These are phyloP conservation scores for Rhabdomys dilectus DNA, from an alignment of 2,113 vertebrate species.

Conservation along the genomic window DNA sequence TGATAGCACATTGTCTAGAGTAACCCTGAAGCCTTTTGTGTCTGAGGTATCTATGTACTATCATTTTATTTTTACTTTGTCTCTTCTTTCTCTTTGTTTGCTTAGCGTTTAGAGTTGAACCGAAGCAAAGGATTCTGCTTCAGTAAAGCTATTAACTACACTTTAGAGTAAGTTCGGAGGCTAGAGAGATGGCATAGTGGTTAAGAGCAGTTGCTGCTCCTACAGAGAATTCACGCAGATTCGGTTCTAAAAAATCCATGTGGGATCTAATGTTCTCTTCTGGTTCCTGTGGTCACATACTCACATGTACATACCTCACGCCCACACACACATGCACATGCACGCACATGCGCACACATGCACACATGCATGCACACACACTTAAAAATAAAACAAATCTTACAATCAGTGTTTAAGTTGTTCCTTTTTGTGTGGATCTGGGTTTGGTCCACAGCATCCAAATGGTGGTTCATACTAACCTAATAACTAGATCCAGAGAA, in stretches of 20 bases:
- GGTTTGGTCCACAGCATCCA: not conserved
- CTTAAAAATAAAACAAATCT: too few relatives aligned
- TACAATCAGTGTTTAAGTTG: too few relatives aligned
- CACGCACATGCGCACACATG: too few relatives aligned
- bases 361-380: not conserved
- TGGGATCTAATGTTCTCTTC: not conserved
- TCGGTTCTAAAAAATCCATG: not conserved
- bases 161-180: slow-evolving; percentile 52
- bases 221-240: not conserved
- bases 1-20: not conserved
- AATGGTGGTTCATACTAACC: not conserved
- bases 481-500: not conserved
- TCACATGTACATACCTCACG: not conserved
- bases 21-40: not conserved
- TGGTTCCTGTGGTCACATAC: not conserved
- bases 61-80: not conserved
- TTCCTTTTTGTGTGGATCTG: not conserved
- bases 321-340: not conserved
- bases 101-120: slow-evolving; percentile 17
- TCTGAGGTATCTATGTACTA: not conserved
- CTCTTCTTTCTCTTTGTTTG: not conserved
- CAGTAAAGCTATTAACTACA: not conserved
- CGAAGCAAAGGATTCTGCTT: slow-evolving; percentile 15
- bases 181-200: not conserved
- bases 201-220: not conserved